phyloP scores from a whole-genome alignment of 2,113 vertebrate genomes.

The Rallus limicola region DNA sequence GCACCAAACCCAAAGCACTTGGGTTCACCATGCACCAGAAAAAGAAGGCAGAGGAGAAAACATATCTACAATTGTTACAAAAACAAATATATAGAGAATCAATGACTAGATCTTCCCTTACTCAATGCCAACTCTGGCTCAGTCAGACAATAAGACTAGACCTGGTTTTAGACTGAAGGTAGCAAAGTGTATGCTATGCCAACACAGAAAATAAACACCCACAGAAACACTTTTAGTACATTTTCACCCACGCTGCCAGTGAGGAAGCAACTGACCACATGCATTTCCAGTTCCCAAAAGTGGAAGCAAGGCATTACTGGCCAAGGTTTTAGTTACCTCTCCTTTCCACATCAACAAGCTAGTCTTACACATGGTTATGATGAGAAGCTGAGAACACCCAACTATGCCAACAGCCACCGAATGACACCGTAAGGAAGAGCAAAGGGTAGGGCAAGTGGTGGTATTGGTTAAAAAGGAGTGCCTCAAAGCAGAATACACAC shows the following conservation, averaged over 20 bases:
- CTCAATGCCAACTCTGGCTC: rapidly evolving
- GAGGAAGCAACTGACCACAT: neutral
- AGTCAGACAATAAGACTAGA: neutral
- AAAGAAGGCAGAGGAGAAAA: neutral
- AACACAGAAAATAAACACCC: neutral
- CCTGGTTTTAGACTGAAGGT: neutral
- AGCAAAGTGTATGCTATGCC: neutral
- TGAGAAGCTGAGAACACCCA: rapidly evolving
- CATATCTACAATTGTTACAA: neutral
- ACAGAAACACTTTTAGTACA: rapidly evolving
- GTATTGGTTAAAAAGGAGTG: neutral
- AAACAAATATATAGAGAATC: neutral
- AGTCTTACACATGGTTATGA: rapidly evolving
- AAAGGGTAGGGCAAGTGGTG: neutral
- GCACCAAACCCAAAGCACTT: neutral
- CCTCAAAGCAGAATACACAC: neutral
- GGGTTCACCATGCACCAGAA: neutral
- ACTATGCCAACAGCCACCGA: neutral
- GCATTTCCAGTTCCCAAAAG: neutral
- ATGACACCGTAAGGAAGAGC: neutral
- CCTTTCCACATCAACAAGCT: neutral
- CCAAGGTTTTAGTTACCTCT: neutral
- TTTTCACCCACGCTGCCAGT: neutral
- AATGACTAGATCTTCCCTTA: neutral
- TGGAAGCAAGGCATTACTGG: neutral